Evolutionary conservation across 2,888 invertebrate species (phyloP), one percentile per base, ranked within the genome.

Genomic region (Clitarchus hookeri): DNA sequence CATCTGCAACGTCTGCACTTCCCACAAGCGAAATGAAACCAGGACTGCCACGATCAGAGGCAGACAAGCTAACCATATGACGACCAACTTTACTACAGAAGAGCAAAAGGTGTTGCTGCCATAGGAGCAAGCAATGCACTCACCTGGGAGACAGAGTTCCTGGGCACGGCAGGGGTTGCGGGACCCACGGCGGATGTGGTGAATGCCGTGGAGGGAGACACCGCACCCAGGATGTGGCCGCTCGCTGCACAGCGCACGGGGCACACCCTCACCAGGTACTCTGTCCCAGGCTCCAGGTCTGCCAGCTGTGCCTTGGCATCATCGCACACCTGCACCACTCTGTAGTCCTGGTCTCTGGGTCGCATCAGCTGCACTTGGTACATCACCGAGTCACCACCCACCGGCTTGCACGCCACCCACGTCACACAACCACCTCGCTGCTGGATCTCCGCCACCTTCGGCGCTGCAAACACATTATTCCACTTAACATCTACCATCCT

Each of bases 181-280:
- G 91, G 92, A 84, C 90, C 89, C 86, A 91, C 90, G 88, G 90
- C 88, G 78, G 85, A 26, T 11, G 93, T 94, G 85, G 93, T 92
- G 90, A 96, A 93, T 86, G 94, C 93, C 89, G 94, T 91, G 84
- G 94, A 91, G 85, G 94, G 93, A 88, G 97, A 96, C 92, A 94
- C 95, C 88, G 96, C 94, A 87, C 97, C 96, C 87, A 93, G 91
- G 89, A 96, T 93, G 89, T 94, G 93, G 83, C 92, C 92, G 79
- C 94, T 93, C 85, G 92, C 92, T 89, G 93, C 92, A 86, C 93
- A 91, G 84, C 97, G 94, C 89, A 97, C 94, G 48, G 96, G 95
- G 92, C 96, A 95, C 88, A 97, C 96, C 86, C 97, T 94, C 89
- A 96, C 94, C 89, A 92, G 92, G 92, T 97, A 97, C 90, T 96